Conservation (phyloP, 2,113 vertebrate genomes). For the Ceyx melanurus region DNA sequence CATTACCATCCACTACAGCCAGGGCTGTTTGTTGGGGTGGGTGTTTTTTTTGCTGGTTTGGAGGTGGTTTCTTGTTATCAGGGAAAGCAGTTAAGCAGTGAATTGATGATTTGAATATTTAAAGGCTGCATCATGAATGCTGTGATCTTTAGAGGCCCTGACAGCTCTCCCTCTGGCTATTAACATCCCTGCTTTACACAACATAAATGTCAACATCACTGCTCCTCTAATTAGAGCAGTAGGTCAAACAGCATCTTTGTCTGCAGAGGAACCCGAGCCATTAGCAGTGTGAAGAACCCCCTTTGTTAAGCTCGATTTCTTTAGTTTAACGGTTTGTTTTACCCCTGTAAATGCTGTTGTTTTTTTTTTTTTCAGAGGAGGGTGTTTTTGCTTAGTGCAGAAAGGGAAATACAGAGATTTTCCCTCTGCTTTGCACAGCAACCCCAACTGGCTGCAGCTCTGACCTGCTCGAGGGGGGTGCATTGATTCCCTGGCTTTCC, state of each 20-base stretch:
- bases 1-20: not conserved
- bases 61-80: not conserved
- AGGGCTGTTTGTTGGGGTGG: not conserved
- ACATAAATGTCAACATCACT: constrained; percentile 69
- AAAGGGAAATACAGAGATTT: not conserved
- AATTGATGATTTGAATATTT: constrained; percentile 58
- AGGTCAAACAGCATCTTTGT: constrained; percentile 70
- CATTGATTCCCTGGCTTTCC: not conserved
- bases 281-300: constrained; percentile 10
- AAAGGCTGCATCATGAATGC: constrained; percentile 13
- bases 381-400: not conserved
- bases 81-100: not conserved
- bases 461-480: not conserved
- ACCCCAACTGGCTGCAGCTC: not conserved
- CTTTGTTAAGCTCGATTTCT: constrained; percentile 40
- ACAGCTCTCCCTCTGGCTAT: constrained; percentile 68
- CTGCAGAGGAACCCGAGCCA: constrained; percentile 16
- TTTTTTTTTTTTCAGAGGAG: not conserved
- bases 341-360: not conserved
- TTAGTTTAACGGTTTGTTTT: constrained; percentile 4
- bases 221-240: constrained; percentile 72
- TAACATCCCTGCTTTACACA: constrained; percentile 62
- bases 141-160: constrained; percentile 69
- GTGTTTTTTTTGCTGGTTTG: not conserved
- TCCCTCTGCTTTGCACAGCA: not conserved